Conservation (phyloP, 2,888 invertebrate species). For the Drosophila macrospina region DNA sequence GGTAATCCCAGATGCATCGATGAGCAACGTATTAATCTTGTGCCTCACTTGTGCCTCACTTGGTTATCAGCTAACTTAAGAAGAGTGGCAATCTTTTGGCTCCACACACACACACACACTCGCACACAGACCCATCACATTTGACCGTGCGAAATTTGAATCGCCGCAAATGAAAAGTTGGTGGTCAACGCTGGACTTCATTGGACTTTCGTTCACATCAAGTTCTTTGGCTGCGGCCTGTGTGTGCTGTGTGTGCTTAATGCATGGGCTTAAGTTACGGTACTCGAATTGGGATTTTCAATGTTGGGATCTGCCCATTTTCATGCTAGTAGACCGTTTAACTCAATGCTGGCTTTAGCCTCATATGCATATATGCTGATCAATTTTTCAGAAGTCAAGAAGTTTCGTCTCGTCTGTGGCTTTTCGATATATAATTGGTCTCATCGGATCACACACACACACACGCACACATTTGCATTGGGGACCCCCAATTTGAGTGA, state of each 20-base stretch:
- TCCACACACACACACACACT: conserved; percentile 1
- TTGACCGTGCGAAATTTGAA: conserved; percentile 43
- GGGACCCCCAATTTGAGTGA: conserved; percentile 75
- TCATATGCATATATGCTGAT: conserved; percentile 29
- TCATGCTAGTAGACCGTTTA: conserved; percentile 72
- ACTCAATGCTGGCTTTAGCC: conserved; percentile 26
- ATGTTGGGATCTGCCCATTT: conserved; percentile 50
- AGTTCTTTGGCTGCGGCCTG: conserved; percentile 1
- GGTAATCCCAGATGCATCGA: conserved; percentile 10
- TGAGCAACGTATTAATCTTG: conserved; percentile 26
- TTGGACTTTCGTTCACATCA: conserved; percentile 49
- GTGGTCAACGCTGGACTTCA: conserved; percentile 43
- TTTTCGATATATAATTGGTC: conserved; percentile 60
- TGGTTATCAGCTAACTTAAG: conserved; percentile 36
- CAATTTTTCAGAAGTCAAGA: conserved; percentile 24
- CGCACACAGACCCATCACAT: conserved; percentile 3
- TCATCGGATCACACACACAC: conserved; percentile 31
- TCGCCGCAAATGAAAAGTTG: conserved; percentile 26
- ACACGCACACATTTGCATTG: conserved; percentile 34
- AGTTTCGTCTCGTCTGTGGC: conserved; percentile 40
- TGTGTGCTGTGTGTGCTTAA: conserved; percentile 43
- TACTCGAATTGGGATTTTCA: conserved; percentile 62
- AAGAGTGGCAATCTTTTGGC: conserved; percentile 19
- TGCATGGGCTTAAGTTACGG: conserved; percentile 69
- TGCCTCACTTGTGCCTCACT: too few relatives aligned